A percentile compares a stretch with the other conserved stretches of the same genome.
phyloP scores from a whole-genome alignment of 2,888 invertebrate genomes.

The Nasonia oneida region DNA sequence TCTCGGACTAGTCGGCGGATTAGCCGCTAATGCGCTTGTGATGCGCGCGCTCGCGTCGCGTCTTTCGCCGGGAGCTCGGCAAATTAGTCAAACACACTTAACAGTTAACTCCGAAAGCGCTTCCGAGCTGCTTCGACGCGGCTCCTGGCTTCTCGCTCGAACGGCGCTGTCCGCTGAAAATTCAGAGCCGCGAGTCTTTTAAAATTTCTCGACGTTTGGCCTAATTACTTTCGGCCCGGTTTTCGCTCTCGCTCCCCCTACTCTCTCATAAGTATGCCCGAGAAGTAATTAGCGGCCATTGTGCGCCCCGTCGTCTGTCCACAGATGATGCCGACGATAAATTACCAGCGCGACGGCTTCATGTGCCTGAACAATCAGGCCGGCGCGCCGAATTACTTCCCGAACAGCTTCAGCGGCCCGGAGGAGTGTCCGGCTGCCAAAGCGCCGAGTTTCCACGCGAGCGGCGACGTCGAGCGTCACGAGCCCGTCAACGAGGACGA shows the following conservation, averaged over 20 bases:
- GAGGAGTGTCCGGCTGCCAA: conserved; percentile 85
- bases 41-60: neutral
- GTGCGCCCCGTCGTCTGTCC: conserved; percentile 23
- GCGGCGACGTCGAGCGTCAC: conserved; percentile 90
- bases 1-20: neutral
- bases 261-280: neutral
- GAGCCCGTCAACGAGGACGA: conserved; percentile 94
- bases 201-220: neutral
- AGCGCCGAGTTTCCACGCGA: conserved; percentile 82
- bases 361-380: conserved; percentile 89
- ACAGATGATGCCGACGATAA: conserved; percentile 82
- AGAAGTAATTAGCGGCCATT: neutral
- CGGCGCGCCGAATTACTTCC: conserved; percentile 96
- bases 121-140: neutral
- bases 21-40: neutral
- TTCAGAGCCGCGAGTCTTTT: neutral
- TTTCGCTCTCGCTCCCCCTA: neutral
- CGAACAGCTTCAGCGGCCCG: conserved; percentile 97
- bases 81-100: neutral
- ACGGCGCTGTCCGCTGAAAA: neutral
- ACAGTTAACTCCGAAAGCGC: neutral
- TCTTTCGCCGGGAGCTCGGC: neutral
- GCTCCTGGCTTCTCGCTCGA: neutral
- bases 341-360: conserved; percentile 95
- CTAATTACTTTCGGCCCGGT: no score